Conservation (phyloP, 2,888 invertebrate genomes). For the Diadegma fenestrale region DNA sequence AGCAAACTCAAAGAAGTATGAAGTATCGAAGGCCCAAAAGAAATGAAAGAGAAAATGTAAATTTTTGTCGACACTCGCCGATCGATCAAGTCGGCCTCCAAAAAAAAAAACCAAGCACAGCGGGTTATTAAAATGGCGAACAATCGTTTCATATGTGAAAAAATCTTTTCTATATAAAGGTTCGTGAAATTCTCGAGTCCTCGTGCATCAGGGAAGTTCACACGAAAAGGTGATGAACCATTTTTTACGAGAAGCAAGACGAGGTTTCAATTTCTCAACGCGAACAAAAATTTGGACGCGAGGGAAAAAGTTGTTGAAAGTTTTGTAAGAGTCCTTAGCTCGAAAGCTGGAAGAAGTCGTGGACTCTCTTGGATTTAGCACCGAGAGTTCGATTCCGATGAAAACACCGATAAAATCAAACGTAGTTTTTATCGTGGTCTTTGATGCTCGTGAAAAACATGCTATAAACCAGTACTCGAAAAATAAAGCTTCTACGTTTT, state of each 20-base stretch:
- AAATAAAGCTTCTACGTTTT: neutral
- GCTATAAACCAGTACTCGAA: constrained; percentile 7
- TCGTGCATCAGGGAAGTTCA: too few relatives aligned
- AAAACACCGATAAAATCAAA: constrained; percentile 32
- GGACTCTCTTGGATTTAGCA: neutral
- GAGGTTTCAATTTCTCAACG: constrained; percentile 43
- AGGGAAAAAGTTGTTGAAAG: constrained; percentile 46
- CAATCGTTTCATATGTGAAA: too few relatives aligned
- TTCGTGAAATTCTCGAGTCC: too few relatives aligned
- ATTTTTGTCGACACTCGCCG: constrained; percentile 25
- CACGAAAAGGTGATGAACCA: too few relatives aligned
- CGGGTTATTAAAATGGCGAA: too few relatives aligned
- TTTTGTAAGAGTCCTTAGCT: constrained; percentile 13
- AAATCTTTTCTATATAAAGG: too few relatives aligned
- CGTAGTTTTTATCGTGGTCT: constrained; percentile 29
- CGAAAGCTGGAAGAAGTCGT: constrained; percentile 7
- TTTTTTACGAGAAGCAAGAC: too few relatives aligned
- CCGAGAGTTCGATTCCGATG: constrained; percentile 7
- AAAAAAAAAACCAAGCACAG: too few relatives aligned
- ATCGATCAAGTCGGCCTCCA: neutral
- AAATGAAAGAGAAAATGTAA: constrained; percentile 22
- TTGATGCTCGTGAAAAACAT: constrained; percentile 29
- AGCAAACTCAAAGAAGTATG: constrained; percentile 45
- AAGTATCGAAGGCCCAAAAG: constrained; percentile 35
- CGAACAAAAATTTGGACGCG: constrained; percentile 30